phyloP scores from a whole-genome alignment of 2,113 vertebrate genomes.

The Arizona elegans region DNA sequence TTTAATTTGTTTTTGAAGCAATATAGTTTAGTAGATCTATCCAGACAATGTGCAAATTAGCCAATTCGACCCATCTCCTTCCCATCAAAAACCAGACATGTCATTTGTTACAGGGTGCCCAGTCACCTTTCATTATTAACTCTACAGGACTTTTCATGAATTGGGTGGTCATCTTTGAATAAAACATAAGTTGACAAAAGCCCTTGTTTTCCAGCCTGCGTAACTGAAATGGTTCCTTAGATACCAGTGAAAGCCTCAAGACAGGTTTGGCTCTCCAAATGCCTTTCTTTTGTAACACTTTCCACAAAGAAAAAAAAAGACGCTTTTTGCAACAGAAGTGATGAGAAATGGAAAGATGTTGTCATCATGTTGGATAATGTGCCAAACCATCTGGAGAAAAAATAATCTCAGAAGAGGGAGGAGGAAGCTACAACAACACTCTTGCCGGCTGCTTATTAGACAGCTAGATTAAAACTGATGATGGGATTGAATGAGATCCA shows the following conservation, averaged over 20 bases:
- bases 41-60: background rate
- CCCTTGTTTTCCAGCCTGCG: slow-evolving; percentile 57
- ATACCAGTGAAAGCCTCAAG: slow-evolving; percentile 65
- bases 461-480: slow-evolving; percentile 65
- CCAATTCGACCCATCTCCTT: background rate
- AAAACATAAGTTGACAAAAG: slow-evolving; percentile 67
- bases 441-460: slow-evolving; percentile 65
- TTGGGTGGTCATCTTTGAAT: slow-evolving; percentile 64
- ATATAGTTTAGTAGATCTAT: background rate
- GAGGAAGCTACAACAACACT: slow-evolving; percentile 31
- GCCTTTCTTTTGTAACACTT: slow-evolving; percentile 39
- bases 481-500: slow-evolving; percentile 60
- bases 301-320: slow-evolving; percentile 46
- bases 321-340: slow-evolving; percentile 44
- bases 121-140: slow-evolving; percentile 51
- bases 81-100: slow-evolving; percentile 11
- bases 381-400: slow-evolving; percentile 53
- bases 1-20: background rate
- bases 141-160: slow-evolving; percentile 60
- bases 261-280: slow-evolving; percentile 57
- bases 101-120: slow-evolving; percentile 31
- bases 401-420: background rate
- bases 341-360: slow-evolving; percentile 58
- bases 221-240: slow-evolving; percentile 69
- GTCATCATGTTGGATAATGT: slow-evolving; percentile 46